Evolutionary conservation across 2,888 invertebrate species (phyloP).

Genomic region (Eudasyphora cyanicolor): DNA sequence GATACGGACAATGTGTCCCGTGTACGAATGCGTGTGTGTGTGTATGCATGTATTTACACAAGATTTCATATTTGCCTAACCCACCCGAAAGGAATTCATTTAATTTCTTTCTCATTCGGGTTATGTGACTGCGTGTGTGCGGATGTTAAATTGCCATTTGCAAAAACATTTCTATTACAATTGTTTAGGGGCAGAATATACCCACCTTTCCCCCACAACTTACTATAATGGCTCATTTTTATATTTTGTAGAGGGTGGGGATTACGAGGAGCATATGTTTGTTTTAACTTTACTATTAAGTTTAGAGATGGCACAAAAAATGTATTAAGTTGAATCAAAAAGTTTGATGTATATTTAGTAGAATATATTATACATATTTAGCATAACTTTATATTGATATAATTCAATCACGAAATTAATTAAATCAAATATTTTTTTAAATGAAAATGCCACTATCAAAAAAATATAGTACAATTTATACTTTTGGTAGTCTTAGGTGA

Average conservation of each 20-base stretch:
- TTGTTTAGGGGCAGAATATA: slow-evolving; percentile 19
- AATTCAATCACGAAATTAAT: too few species aligned
- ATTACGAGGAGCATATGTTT: not conserved
- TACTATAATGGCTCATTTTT: not conserved
- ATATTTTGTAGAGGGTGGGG: not conserved
- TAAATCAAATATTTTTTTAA: too few species aligned
- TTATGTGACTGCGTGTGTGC: slow-evolving; percentile 2
- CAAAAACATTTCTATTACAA: slow-evolving; percentile 45
- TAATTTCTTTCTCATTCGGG: slow-evolving; percentile 41
- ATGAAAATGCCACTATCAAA: too few species aligned
- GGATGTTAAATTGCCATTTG: slow-evolving; percentile 62
- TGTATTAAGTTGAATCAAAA: too few species aligned
- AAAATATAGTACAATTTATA: too few species aligned
- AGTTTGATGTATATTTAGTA: too few species aligned
- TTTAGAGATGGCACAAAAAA: not conserved
- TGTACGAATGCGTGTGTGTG: not conserved
- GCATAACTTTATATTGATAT: too few species aligned
- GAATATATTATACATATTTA: too few species aligned
- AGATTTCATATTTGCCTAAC: slow-evolving; percentile 24
- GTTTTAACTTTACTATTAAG: not conserved
- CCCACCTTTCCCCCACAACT: not conserved
- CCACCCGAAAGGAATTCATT: slow-evolving; percentile 41
- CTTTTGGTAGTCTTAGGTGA: too few species aligned
- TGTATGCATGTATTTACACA: not conserved
- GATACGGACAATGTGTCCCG: not conserved